phyloP scores from a whole-genome alignment of 1,140 invertebrate genomes.

The Dendroctonus ponderosae region DNA sequence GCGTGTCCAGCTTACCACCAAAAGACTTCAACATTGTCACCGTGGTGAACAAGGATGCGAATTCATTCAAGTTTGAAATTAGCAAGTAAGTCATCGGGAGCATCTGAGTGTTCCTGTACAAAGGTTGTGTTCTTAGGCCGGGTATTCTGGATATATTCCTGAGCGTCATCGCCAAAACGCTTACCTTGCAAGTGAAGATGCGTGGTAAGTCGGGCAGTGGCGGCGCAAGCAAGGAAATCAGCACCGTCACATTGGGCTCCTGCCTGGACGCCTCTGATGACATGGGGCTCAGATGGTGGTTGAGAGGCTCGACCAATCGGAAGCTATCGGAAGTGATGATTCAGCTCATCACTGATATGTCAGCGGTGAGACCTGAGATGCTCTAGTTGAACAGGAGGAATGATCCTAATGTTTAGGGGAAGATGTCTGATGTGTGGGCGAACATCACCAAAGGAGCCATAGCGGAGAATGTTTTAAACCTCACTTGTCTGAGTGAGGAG shows the following conservation, averaged over 20 bases:
- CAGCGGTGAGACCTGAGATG: slow-evolving; percentile 65
- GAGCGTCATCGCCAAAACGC: slow-evolving; percentile 80
- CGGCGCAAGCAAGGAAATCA: slow-evolving; percentile 62
- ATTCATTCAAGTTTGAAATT: slow-evolving; percentile 62
- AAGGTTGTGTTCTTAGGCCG: slow-evolving; percentile 49
- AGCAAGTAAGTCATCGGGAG: slow-evolving; percentile 50
- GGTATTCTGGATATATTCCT: slow-evolving; percentile 83
- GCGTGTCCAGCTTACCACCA: slow-evolving; percentile 68
- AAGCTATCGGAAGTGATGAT: slow-evolving; percentile 88
- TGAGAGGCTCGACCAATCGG: slow-evolving; percentile 76
- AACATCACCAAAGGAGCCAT: slow-evolving; percentile 86
- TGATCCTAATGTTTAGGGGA: slow-evolving; percentile 63
- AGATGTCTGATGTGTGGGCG: slow-evolving; percentile 83
- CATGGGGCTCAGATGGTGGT: slow-evolving; percentile 75
- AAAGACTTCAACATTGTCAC: slow-evolving; percentile 74
- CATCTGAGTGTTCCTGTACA: background rate
- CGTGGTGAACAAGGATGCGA: slow-evolving; percentile 52
- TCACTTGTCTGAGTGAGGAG: slow-evolving; percentile 78
- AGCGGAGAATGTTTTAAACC: slow-evolving; percentile 82
- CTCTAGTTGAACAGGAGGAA: background rate
- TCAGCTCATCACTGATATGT: slow-evolving; percentile 86
- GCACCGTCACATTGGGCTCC: slow-evolving; percentile 59
- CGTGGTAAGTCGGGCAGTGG: slow-evolving; percentile 59
- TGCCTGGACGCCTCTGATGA: slow-evolving; percentile 60
- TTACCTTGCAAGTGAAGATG: slow-evolving; percentile 84